Percentiles rank a stretch among this genome's conserved stretches.
These are phyloP conservation scores for Mus pahari DNA, from an alignment of 2,113 vertebrate genomes.

Conservation along the genomic window DNA sequence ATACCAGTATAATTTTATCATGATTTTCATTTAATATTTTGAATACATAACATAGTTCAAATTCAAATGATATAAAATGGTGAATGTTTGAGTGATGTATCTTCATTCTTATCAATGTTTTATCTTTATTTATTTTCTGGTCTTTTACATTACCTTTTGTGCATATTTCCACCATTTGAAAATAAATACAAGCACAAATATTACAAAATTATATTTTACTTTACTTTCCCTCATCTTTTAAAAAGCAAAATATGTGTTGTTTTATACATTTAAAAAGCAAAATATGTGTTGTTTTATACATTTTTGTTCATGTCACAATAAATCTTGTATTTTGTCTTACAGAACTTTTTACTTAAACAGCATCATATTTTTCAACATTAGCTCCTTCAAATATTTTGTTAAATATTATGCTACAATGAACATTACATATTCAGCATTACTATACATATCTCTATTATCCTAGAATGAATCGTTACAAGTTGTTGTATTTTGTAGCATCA, in stretches of 20 bases:
- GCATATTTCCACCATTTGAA: background rate
- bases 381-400: background rate
- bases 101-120: background rate
- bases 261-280: background rate
- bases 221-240: background rate
- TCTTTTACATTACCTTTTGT: background rate
- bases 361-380: background rate
- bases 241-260: background rate
- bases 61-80: background rate
- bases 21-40: slow-evolving; percentile 7
- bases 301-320: background rate
- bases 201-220: background rate
- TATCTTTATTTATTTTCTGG: background rate
- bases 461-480: background rate
- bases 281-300: background rate
- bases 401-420: background rate
- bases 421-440: background rate
- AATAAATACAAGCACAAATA: background rate
- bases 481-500: background rate
- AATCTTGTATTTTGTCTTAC: background rate
- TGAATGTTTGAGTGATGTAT: background rate
- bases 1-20: background rate
- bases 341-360: background rate
- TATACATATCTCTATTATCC: background rate
- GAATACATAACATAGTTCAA: background rate